These are phyloP conservation scores for Coremacera marginata DNA, from an alignment of 2,888 invertebrate species.

Conservation along the genomic window DNA sequence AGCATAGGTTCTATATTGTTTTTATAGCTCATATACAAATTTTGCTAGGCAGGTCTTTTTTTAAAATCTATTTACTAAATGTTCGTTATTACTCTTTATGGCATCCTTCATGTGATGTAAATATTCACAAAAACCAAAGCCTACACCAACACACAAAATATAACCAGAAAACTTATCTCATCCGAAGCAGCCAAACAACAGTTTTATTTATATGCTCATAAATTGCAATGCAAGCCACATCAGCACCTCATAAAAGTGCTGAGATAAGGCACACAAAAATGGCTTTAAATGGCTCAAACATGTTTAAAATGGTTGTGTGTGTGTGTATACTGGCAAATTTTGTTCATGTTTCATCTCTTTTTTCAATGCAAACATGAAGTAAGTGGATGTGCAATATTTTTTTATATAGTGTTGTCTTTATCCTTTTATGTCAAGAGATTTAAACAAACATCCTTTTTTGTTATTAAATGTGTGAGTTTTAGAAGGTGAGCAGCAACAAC, in stretches of 20 bases:
- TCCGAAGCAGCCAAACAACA: conserved; percentile 10
- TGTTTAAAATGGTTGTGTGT: neutral
- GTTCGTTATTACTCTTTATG: neutral
- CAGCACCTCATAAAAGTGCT: conserved; percentile 26
- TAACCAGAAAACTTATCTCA: neutral
- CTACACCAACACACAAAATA: neutral
- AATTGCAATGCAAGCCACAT: conserved; percentile 7
- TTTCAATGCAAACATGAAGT: neutral
- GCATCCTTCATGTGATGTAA: neutral
- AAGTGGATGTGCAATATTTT: too few relatives aligned
- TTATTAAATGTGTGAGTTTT: neutral
- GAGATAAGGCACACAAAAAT: conserved; percentile 36
- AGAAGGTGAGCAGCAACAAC: too few relatives aligned
- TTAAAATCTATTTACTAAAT: too few relatives aligned
- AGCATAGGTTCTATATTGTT: too few relatives aligned
- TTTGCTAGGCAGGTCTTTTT: too few relatives aligned
- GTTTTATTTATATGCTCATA: conserved; percentile 17
- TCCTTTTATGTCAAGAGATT: conserved; percentile 9
- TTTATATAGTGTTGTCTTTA: neutral
- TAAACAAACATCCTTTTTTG: neutral
- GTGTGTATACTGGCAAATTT: conserved; percentile 11
- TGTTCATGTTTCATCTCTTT: conserved; percentile 26
- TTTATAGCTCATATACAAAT: too few relatives aligned
- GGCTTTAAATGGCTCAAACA: conserved; percentile 24
- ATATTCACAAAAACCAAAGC: neutral